A percentile compares a stretch with the other conserved stretches of the same genome.
Conservation (phyloP, 2,113 vertebrate genomes). For the Ptychochromis oligacanthus region DNA sequence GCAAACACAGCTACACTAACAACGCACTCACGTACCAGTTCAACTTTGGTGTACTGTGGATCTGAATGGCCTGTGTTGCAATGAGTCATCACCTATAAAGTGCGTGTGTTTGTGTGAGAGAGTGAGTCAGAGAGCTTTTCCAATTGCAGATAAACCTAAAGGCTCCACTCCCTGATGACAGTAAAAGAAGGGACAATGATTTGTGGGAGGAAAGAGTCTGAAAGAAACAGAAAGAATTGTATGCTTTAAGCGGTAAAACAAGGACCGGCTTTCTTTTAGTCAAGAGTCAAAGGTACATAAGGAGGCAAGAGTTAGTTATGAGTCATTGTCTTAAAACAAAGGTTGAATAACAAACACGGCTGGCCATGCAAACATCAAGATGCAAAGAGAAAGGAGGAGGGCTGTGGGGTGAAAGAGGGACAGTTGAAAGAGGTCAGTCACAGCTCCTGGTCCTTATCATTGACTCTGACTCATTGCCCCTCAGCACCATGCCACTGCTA, state of each 20-base stretch:
- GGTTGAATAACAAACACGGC: conserved; percentile 40
- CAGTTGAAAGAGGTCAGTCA: conserved; percentile 50
- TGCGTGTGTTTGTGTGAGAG: conserved; percentile 52
- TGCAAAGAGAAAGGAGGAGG: conserved; percentile 21
- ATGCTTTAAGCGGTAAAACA: background rate
- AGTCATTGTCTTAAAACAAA: conserved; percentile 50
- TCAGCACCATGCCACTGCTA: conserved; percentile 41
- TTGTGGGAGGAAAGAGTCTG: background rate
- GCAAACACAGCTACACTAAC: conserved; percentile 45
- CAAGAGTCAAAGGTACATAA: conserved; percentile 37
- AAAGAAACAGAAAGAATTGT: background rate
- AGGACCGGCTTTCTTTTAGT: background rate
- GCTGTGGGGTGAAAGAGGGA: background rate
- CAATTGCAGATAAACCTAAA: conserved; percentile 60
- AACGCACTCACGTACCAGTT: conserved; percentile 34
- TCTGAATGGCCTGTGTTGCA: conserved; percentile 59
- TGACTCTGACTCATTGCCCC: conserved; percentile 62
- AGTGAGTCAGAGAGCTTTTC: conserved; percentile 70
- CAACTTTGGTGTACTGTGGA: conserved; percentile 42
- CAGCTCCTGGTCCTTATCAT: conserved; percentile 51
- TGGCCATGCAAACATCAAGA: conserved; percentile 37
- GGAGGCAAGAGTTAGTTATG: conserved; percentile 33
- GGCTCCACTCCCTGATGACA: conserved; percentile 60
- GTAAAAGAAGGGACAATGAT: conserved; percentile 7
- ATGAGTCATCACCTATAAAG: conserved; percentile 75